Percentiles rank a stretch among this genome's conserved stretches.
Evolutionary conservation across 1,140 invertebrate species (phyloP).

Genomic region (Drosophila nannoptera): DNA sequence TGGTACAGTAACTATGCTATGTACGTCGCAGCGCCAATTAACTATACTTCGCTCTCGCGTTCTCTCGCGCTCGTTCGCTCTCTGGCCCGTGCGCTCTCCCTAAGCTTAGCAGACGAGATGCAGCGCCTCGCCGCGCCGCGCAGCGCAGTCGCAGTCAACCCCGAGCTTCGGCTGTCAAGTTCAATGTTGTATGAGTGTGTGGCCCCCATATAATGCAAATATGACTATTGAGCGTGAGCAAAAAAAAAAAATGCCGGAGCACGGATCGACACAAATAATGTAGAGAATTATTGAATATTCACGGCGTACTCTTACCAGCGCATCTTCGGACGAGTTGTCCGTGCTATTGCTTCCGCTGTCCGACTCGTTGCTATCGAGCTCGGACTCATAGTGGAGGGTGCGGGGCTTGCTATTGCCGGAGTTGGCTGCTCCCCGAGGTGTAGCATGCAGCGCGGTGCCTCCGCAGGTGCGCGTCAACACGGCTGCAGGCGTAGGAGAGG

Average conservation of each 20-base stretch:
- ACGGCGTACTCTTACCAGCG: neutral
- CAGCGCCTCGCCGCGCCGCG: constrained; percentile 14
- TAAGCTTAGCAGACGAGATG: constrained; percentile 6
- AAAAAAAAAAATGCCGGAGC: neutral
- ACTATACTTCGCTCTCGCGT: constrained; percentile 31
- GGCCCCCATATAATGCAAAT: too few species aligned
- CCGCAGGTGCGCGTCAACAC: neutral
- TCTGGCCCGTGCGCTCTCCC: too few species aligned
- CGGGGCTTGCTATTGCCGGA: neutral
- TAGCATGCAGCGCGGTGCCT: neutral
- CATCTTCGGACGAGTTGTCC: constrained; percentile 3
- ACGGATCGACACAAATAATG: too few species aligned
- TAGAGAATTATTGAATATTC: too few species aligned
- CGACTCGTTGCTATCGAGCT: constrained; percentile 4
- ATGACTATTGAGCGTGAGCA: too few species aligned
- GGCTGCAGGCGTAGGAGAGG: neutral
- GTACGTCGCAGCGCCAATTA: constrained; percentile 27
- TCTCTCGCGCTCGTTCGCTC: neutral
- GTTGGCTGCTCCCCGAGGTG: neutral
- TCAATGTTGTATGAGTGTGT: constrained; percentile 46
- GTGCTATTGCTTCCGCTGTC: neutral
- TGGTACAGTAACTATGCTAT: neutral
- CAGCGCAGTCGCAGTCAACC: constrained; percentile 4
- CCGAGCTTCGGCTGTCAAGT: constrained; percentile 54
- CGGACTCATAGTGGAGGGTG: constrained; percentile 13